Evolutionary conservation across 2,113 vertebrate genomes (phyloP), one percentile per base, ranked within the genome.

Genomic region (Balaeniceps rex): DNA sequence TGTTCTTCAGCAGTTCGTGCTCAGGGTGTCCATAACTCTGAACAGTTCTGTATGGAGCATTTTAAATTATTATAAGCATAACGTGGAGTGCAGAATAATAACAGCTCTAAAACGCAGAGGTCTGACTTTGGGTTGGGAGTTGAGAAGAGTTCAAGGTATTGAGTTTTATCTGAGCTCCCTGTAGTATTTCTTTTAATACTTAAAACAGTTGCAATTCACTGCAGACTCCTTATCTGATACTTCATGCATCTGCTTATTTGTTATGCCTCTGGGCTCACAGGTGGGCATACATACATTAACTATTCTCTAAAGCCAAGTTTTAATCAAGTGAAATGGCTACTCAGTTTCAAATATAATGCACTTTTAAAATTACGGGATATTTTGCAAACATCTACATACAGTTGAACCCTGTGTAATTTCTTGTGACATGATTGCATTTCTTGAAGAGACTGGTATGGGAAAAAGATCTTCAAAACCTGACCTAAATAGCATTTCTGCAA

Each of bases 201-300:
- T 94, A 65, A 94, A 96, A 44, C 46, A 94, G 76, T 93, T 97
- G 86, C 63, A 76, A 94, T 96, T 87, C 91, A 88, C 52, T 81
- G 44, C 40, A 83, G 83, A 60, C 44, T 95, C 66, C 81, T 90
- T 71, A 60, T 46, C 83, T 96, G 94, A 87, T 83, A 46, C 75
- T 96, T 97, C 29, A 81, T 97, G 84, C 89, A 95, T 44, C 90
- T 90, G 75, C 96, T 96, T 98, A 79, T 83, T 95, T 92, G 49
- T 83, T 76, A 65, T 88, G 70, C 58, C 75, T 84, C 66, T 95
- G 90, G 84, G 77, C 87, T 77, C 69, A 77, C 21, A 95, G 89
- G 90, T 78, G 64, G 69, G 84, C 96, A 90, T 71, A 55, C 90
- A 54, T 94, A 92, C 87, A 75, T 97, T 96, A 97, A 94, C 85